phyloP scores from a whole-genome alignment of 2,797 vertebrate genomes.

The Ara ararauna region DNA sequence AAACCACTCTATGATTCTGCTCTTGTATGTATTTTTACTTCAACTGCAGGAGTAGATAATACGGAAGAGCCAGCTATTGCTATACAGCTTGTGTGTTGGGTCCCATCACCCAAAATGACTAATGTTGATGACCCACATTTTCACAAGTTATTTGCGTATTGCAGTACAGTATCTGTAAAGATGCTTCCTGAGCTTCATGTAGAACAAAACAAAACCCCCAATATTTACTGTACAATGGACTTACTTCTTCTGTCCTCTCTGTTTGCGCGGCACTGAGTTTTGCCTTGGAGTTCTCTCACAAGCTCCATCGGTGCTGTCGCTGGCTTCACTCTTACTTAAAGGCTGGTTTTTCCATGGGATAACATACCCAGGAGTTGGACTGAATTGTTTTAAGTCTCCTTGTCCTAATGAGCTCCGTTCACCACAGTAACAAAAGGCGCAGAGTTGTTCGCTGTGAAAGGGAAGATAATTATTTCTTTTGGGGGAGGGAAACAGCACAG shows the following conservation, averaged over 20 bases:
- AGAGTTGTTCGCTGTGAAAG: constrained; percentile 87
- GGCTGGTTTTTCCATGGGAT: constrained; percentile 77
- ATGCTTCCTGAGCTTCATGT: neutral
- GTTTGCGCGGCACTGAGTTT: constrained; percentile 71
- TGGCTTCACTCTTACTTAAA: constrained; percentile 69
- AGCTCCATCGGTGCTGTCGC: constrained; percentile 81
- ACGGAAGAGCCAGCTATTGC: neutral
- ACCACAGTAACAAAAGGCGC: constrained; percentile 97
- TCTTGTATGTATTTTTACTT: neutral
- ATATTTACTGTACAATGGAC: neutral
- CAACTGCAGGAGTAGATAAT: neutral
- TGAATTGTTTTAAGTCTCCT: constrained; percentile 92
- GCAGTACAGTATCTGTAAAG: neutral
- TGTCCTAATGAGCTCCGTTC: constrained; percentile 95
- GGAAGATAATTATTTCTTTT: constrained; percentile 21
- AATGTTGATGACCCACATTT: neutral
- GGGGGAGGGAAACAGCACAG: neutral
- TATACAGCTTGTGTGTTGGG: fast-evolving
- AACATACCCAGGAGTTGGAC: constrained; percentile 84
- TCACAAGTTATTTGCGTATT: neutral
- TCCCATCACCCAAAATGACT: neutral
- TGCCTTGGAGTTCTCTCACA: constrained; percentile 80
- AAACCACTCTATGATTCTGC: neutral
- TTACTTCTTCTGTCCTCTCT: constrained; percentile 86
- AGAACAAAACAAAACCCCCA: neutral